Conservation (phyloP, 2,888 invertebrate genomes). For the Eucera pruinosa region DNA sequence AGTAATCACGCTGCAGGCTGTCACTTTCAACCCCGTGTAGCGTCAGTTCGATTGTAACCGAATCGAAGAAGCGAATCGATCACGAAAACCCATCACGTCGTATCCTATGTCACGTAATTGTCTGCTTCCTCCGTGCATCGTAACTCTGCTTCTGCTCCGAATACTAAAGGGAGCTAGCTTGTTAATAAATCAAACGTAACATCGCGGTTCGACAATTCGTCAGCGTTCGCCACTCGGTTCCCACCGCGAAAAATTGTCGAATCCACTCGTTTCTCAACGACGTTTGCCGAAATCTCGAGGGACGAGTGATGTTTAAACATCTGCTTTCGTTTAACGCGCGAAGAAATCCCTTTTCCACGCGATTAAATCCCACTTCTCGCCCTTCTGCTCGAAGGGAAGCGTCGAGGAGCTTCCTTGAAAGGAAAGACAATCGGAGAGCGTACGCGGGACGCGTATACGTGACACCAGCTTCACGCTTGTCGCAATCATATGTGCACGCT, state of each 20-base stretch:
- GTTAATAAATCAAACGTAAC: constrained; percentile 47
- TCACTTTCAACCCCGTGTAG: background rate
- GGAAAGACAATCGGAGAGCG: constrained; percentile 53
- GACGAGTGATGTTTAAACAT: constrained; percentile 12
- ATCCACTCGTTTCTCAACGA: background rate
- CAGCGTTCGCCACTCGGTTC: constrained; percentile 5
- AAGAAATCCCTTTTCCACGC: constrained; percentile 25
- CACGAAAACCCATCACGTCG: constrained; percentile 42
- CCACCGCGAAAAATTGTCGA: constrained; percentile 1
- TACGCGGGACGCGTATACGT: constrained; percentile 29
- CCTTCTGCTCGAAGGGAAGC: constrained; percentile 34
- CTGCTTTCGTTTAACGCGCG: background rate
- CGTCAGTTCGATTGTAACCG: background rate
- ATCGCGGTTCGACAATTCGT: constrained; percentile 33
- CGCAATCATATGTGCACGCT: constrained; percentile 69
- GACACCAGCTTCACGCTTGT: constrained; percentile 52
- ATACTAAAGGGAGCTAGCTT: constrained; percentile 34
- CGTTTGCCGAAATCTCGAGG: constrained; percentile 9
- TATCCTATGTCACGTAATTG: constrained; percentile 56
- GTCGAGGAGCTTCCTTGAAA: constrained; percentile 60
- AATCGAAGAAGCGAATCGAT: constrained; percentile 35
- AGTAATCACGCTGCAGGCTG: background rate
- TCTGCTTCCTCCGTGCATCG: constrained; percentile 50
- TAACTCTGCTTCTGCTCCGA: constrained; percentile 43
- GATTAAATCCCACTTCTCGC: constrained; percentile 29